These are phyloP conservation scores for Papilio demoleus DNA, from an alignment of 2,888 invertebrate species.

Conservation along the genomic window DNA sequence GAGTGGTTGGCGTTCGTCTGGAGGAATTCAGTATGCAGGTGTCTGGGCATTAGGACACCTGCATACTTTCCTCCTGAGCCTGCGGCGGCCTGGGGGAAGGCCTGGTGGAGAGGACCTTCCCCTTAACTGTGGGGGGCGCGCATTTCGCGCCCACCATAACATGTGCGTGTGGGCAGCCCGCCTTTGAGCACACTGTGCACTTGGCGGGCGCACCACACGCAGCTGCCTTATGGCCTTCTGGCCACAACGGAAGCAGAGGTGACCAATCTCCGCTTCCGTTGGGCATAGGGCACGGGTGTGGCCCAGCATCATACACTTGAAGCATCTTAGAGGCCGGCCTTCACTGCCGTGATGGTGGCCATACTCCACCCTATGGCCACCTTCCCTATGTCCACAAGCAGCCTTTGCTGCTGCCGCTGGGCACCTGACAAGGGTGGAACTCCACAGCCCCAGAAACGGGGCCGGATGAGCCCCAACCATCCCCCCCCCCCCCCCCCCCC, in stretches of 20 bases:
- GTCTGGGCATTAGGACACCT: conserved; percentile 4
- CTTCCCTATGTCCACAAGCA: background rate
- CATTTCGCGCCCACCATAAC: conserved; percentile 11
- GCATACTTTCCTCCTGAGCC: background rate
- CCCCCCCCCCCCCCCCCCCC: no score
- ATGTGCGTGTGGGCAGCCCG: background rate
- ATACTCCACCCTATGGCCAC: background rate
- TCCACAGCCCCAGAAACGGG: conserved; percentile 1
- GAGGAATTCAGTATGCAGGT: conserved; percentile 1
- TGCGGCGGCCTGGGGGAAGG: no score
- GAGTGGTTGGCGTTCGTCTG: conserved; percentile 36
- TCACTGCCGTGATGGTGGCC: no score
- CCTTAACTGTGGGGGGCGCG: background rate
- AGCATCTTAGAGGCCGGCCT: no score
- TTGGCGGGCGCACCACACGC: background rate
- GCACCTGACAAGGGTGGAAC: conserved; percentile 16
- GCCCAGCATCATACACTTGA: background rate
- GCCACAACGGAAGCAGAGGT: conserved; percentile 29
- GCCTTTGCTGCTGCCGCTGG: conserved; percentile 27
- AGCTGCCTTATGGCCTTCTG: conserved; percentile 19
- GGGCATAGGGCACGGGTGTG: conserved; percentile 13
- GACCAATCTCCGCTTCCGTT: background rate
- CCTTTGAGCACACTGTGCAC: conserved; percentile 23
- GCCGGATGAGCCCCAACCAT: background rate
- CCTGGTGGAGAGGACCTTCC: background rate